Base-by-base conservation (phyloP, 2,797 vertebrate species). In the Dryobates pubescens region DNA sequence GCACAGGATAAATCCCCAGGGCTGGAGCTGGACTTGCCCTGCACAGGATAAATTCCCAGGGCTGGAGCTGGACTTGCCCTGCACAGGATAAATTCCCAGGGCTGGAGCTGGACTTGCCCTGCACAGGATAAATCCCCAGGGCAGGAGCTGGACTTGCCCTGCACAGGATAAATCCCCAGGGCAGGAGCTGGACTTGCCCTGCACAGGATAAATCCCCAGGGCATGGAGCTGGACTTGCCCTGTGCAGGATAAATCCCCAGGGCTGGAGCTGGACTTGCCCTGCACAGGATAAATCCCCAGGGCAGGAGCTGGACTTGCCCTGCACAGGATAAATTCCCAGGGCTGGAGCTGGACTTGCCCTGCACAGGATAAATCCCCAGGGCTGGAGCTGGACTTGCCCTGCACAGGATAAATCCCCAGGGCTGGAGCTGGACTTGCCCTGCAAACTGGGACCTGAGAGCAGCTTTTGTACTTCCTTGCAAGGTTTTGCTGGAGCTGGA, bases 21-120 rank as follows among this genome's bases (percentile, higher is more conserved):
- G 10, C 20, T 22, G 47, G 47, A 49, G 47, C 20, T 49, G 36
- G 59, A 53, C 58, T 43, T 58, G 10, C 26, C 7, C 2, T 12
- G 29, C 47, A 49, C 47, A 49, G 47, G 20, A 10, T 49, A 10
- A 49, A 22, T 22, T 22, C 47, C 47, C 32, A 34, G 32, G 32
- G 32, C 32, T 0, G 1, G 57, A 26, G 36, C 34, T 20, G 68
- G 63, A 13, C 47, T 63, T 53, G 32, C 32, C 4, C 0, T 1
- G n/a, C 6, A 2, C 1, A 4, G 34, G 64, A 14, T 26, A 47
- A 43, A 17, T 74, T 47, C 47, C 47, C 47, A 49, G 47, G 11
- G 10, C 20, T 22, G 47, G 47, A 49, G 47, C 20, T 49, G 36
- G 59, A 51, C 58, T 43, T 58, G 10, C 26, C 7, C 2, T 12